Evolutionary conservation across 2,888 invertebrate species (phyloP).

Genomic region (Limenitis camilla): DNA sequence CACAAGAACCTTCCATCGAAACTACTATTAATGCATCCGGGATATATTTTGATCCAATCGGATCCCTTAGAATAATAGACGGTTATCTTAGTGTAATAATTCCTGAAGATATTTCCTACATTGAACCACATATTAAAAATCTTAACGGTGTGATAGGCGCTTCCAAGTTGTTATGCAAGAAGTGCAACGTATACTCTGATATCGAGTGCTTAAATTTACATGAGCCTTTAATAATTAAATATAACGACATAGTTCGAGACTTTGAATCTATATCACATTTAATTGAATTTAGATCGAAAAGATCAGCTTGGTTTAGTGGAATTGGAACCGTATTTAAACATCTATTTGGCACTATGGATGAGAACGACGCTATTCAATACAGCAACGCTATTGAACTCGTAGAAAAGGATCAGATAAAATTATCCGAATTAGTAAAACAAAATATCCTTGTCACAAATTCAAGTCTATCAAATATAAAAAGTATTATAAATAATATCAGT

Average conservation of each 20-base stretch:
- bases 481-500: constrained; percentile 9
- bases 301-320: constrained; percentile 20
- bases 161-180: constrained; percentile 11
- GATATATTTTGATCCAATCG: constrained; percentile 25
- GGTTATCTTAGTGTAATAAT: constrained; percentile 16
- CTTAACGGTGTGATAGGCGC: constrained; percentile 18
- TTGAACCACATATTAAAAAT: constrained; percentile 23
- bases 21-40: constrained; percentile 18
- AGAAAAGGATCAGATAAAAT: constrained; percentile 16
- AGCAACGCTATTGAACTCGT: constrained; percentile 25
- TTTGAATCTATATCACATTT: constrained; percentile 16
- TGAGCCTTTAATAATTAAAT: constrained; percentile 8
- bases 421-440: constrained; percentile 21
- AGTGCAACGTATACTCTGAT: constrained; percentile 2
- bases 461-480: constrained; percentile 8
- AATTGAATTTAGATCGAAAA: constrained; percentile 8
- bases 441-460: constrained; percentile 19
- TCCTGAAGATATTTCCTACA: constrained; percentile 24
- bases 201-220: constrained; percentile 7
- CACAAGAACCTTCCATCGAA: constrained; percentile 17
- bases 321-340: constrained; percentile 29
- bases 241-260: constrained; percentile 3
- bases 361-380: constrained; percentile 27
- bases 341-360: constrained; percentile 27
- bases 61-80: constrained; percentile 19